phyloP scores from a whole-genome alignment of 2,797 vertebrate genomes.

The Macroramphosus scolopax region DNA sequence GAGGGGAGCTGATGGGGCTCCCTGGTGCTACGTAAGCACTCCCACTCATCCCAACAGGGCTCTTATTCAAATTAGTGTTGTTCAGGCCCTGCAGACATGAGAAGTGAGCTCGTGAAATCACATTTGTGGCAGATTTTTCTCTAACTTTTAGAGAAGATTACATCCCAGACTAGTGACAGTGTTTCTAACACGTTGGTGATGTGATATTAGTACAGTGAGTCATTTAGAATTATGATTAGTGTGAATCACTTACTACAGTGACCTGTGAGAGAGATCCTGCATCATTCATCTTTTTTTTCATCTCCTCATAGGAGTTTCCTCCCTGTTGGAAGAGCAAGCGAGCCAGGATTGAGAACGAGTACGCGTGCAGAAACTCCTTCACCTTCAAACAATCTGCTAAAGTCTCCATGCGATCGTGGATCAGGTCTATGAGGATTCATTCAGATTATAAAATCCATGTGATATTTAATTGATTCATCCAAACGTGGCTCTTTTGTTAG shows the following conservation, averaged over 20 bases:
- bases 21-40: conserved; percentile 67
- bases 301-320: conserved; percentile 82
- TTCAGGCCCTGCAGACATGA: conserved; percentile 76
- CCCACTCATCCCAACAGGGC: conserved; percentile 16
- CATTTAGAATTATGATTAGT: conserved; percentile 25
- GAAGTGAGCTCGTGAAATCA: background rate
- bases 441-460: conserved; percentile 7
- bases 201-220: conserved; percentile 12
- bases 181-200: background rate
- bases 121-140: background rate
- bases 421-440: no score
- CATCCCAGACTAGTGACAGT: no score
- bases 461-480: conserved; percentile 3
- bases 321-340: conserved; percentile 74
- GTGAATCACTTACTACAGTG: conserved; percentile 81
- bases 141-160: no score
- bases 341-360: conserved; percentile 28
- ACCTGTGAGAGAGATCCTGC: conserved; percentile 78
- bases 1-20: conserved; percentile 53
- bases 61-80: conserved; percentile 70
- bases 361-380: conserved; percentile 7
- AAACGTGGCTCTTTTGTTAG: background rate
- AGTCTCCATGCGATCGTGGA: conserved; percentile 1
- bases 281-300: conserved; percentile 80
- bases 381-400: conserved; percentile 16